A percentile compares a stretch with the other conserved stretches of the same genome.
These are phyloP conservation scores for Sminthurinus signatus DNA, from an alignment of 1,140 invertebrate genomes.

Conservation along the genomic window DNA sequence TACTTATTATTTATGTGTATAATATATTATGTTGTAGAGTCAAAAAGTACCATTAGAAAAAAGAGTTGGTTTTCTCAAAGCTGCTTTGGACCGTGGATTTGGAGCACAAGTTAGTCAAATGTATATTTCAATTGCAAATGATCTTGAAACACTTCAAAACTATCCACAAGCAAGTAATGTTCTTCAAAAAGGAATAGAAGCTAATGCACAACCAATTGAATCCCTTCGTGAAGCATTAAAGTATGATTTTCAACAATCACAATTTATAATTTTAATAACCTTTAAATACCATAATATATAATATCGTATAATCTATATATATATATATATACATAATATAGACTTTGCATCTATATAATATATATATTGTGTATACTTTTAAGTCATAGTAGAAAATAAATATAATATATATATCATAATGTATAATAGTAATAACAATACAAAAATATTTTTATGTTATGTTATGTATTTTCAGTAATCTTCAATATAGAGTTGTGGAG, in stretches of 20 bases:
- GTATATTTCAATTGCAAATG: conserved; percentile 22
- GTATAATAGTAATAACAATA: too few relatives aligned
- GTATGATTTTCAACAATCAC: too few relatives aligned
- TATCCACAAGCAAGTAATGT: conserved; percentile 11
- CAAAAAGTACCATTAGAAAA: neutral
- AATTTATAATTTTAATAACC: too few relatives aligned
- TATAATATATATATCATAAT: too few relatives aligned
- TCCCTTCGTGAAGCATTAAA: conserved; percentile 24
- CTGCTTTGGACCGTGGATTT: neutral
- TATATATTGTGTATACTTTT: too few relatives aligned
- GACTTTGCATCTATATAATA: too few relatives aligned
- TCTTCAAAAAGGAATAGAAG: conserved; percentile 17
- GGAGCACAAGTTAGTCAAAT: conserved; percentile 14
- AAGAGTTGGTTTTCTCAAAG: neutral
- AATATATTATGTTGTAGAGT: neutral
- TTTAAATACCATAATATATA: neutral
- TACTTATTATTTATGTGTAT: too few relatives aligned
- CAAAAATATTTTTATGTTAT: too few relatives aligned
- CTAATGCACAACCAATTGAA: conserved; percentile 14
- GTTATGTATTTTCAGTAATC: conserved; percentile 5
- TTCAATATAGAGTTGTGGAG: conserved; percentile 20
- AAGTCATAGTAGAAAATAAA: too few relatives aligned
- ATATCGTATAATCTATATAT: neutral
- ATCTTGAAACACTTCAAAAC: conserved; percentile 5
- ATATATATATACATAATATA: too few relatives aligned